These are phyloP conservation scores for Priapulus caudatus DNA, from an alignment of 2,888 invertebrate species.

Conservation along the genomic window DNA sequence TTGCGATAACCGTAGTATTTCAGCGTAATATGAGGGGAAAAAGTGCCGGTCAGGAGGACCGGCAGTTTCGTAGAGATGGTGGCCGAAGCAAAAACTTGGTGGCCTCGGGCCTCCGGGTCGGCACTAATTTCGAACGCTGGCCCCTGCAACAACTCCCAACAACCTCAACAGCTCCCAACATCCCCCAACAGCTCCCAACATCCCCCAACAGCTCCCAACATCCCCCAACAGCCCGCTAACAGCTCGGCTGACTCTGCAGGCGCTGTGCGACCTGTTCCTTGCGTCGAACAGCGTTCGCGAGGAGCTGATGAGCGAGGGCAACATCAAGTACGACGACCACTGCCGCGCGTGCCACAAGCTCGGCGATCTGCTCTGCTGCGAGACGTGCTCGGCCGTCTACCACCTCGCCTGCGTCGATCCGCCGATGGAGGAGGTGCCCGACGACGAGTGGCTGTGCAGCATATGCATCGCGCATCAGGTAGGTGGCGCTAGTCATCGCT, in stretches of 20 bases:
- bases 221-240: too few species aligned
- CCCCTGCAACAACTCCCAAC: conserved; percentile 6
- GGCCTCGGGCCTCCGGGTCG: too few species aligned
- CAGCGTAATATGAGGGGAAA: too few species aligned
- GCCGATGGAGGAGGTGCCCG: conserved; percentile 80
- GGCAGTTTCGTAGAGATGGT: too few species aligned
- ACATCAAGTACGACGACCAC: conserved; percentile 41
- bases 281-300: conserved; percentile 84
- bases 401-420: conserved; percentile 94
- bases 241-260: too few species aligned
- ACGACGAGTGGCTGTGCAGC: conserved; percentile 93
- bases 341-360: conserved; percentile 80
- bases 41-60: too few species aligned
- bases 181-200: conserved; percentile 23
- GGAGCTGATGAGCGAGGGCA: conserved; percentile 82
- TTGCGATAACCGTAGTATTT: too few species aligned
- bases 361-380: conserved; percentile 91
- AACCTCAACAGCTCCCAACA: conserved; percentile 21
- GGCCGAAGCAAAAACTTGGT: too few species aligned
- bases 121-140: too few species aligned
- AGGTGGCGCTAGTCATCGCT: conserved; percentile 51
- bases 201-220: conserved; percentile 19
- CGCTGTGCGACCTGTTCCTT: conserved; percentile 85
- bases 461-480: conserved; percentile 82
- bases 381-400: conserved; percentile 94